Conservation (phyloP, 1,140 invertebrate species). For the Acromyrmex heyeri region DNA sequence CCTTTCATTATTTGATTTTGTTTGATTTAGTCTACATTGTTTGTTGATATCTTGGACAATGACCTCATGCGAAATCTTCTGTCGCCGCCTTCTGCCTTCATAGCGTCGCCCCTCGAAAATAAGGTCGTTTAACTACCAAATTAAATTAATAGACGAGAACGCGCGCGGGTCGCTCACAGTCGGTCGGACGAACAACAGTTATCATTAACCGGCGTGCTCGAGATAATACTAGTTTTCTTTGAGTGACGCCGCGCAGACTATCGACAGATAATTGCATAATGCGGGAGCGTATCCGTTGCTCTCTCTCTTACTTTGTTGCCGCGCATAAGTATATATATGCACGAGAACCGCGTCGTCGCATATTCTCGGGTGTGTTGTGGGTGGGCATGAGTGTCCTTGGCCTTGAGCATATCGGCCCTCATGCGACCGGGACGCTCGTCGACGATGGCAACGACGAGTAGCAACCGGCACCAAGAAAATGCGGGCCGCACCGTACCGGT, state of each 20-base stretch:
- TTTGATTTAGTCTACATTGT: not conserved
- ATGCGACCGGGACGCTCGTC: slow-evolving; percentile 74
- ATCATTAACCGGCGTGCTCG: slow-evolving; percentile 50
- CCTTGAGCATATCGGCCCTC: slow-evolving; percentile 82
- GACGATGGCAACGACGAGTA: slow-evolving; percentile 64
- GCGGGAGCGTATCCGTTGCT: slow-evolving; percentile 39
- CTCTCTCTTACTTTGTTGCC: slow-evolving; percentile 22
- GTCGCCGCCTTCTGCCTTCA: not conserved
- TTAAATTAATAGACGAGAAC: slow-evolving; percentile 53
- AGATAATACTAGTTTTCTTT: slow-evolving; percentile 56
- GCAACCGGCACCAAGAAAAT: slow-evolving; percentile 74
- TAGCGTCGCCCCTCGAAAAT: slow-evolving; percentile 19
- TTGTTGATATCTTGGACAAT: not conserved
- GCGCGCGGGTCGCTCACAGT: slow-evolving; percentile 4
- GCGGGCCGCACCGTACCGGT: slow-evolving; percentile 81
- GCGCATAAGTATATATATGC: slow-evolving; percentile 42
- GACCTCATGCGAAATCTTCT: not conserved
- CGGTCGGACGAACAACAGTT: slow-evolving; percentile 28
- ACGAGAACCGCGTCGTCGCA: slow-evolving; percentile 15
- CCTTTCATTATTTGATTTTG: too few species aligned
- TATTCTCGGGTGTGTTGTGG: slow-evolving; percentile 46
- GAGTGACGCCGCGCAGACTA: slow-evolving; percentile 51
- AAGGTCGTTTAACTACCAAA: slow-evolving; percentile 48
- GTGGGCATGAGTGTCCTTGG: slow-evolving; percentile 78
- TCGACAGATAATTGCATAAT: slow-evolving; percentile 69